Base-by-base conservation (phyloP, 2,888 invertebrate species). In the Cerastoderma edule region DNA sequence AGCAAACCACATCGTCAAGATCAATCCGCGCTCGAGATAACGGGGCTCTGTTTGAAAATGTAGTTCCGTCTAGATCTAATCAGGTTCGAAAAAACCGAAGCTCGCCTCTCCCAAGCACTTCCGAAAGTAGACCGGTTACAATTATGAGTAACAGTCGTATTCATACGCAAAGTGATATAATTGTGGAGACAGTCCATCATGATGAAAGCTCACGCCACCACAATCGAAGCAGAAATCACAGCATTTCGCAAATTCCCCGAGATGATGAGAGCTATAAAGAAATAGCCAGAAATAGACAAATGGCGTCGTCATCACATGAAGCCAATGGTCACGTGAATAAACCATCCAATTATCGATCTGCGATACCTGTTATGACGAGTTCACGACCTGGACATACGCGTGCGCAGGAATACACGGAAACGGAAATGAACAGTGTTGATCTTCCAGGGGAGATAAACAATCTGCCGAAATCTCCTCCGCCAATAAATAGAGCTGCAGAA, bases 101-200 rank as follows among this genome's bases (percentile, higher is more conserved):
- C 5, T 71, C 75, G 16, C 75, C 75, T 5, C 67, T 63, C 39
- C 75, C 75, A 8, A 71, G 75, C 30, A 44, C 67, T 6, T 67
- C 67, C 16, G 67, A 44, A 16, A 33, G 64, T 19, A 50, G n/a
- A 22, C 24, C 60, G 0, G 24, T 60, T 4, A 24, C 48, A 6
- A 28, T 33, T 1, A 66, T 60, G 10, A 60, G 60, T 60, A 60
- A 39, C 39, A 4, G 13, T 33, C n/a, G 28, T 5, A 53, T 32
- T 10, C 30, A 53, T 5, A 30, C n/a, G 28, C 48, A 50, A 48
- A 64, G 64, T 44, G 44, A 64, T 24, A 44, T 44, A 27, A n/a
- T 16, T n/a, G 35, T 60, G 0, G 39, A 22, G n/a, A n/a, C n/a
- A n/a, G n/a, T n/a, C n/a, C n/a, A n/a, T n/a, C n/a, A n/a, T n/a